These are phyloP conservation scores for Austrolebias charrua DNA, from an alignment of 2,797 vertebrate genomes.

Conservation along the genomic window DNA sequence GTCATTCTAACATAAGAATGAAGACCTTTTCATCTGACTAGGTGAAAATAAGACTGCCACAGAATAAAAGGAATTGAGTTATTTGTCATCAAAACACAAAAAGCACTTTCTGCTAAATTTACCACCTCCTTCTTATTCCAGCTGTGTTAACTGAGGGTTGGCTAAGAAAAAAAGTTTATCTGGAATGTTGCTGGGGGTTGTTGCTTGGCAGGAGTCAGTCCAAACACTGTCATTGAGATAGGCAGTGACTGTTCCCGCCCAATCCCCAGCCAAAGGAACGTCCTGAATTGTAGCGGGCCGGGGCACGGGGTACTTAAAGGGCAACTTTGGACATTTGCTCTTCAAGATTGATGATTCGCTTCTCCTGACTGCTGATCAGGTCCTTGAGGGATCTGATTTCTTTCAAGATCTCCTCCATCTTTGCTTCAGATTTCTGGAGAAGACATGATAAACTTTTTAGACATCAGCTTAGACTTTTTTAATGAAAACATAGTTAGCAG, in stretches of 20 bases:
- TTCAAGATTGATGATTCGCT: slow-evolving; percentile 94
- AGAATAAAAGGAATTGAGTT: slow-evolving; percentile 67
- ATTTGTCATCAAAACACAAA: slow-evolving; percentile 60
- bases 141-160: slow-evolving; percentile 66
- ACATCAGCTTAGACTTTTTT: no score
- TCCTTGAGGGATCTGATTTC: slow-evolving; percentile 96
- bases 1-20: slow-evolving; percentile 67
- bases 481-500: no score
- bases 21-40: slow-evolving; percentile 66
- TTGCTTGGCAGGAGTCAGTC: slow-evolving; percentile 77
- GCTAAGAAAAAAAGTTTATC: slow-evolving; percentile 78
- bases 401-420: slow-evolving; percentile 95
- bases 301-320: slow-evolving; percentile 78
- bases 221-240: slow-evolving; percentile 79
- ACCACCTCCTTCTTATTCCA: slow-evolving; percentile 66
- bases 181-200: slow-evolving; percentile 84
- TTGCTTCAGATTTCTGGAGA: slow-evolving; percentile 89
- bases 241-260: slow-evolving; percentile 78
- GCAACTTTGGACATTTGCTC: slow-evolving; percentile 92
- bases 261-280: slow-evolving; percentile 75
- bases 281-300: slow-evolving; percentile 75
- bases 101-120: slow-evolving; percentile 67
- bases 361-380: slow-evolving; percentile 92
- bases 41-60: slow-evolving; percentile 66
- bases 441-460: slow-evolving; percentile 10